Evolutionary conservation across 2,113 vertebrate genomes (phyloP).

Genomic region (Columba janthina): DNA sequence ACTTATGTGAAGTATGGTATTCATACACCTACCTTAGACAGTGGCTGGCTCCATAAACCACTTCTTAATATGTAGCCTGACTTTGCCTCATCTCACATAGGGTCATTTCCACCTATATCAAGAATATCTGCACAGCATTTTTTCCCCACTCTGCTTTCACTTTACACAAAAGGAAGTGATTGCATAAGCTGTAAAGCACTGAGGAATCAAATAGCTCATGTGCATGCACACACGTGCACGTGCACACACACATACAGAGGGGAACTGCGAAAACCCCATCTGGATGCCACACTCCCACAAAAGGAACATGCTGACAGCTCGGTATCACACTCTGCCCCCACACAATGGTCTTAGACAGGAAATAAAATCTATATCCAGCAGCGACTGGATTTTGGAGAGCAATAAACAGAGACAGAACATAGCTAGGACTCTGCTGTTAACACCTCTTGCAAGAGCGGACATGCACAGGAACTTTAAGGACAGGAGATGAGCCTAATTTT

Average conservation of each 20-base stretch:
- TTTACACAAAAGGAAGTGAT: background rate
- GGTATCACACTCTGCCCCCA: background rate
- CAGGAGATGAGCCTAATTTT: background rate
- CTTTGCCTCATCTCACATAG: background rate
- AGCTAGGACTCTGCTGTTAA: background rate
- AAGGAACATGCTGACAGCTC: background rate
- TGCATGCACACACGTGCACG: background rate
- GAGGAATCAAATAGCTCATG: background rate
- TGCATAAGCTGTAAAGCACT: background rate
- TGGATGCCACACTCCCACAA: accelerated
- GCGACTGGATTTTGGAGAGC: background rate
- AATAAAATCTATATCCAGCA: background rate
- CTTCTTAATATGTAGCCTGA: background rate
- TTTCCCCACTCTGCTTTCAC: background rate
- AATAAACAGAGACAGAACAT: background rate
- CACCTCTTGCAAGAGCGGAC: background rate
- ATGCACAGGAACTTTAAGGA: background rate
- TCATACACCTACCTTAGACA: background rate
- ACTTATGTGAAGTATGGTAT: accelerated
- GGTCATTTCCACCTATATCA: background rate
- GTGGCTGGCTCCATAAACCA: background rate
- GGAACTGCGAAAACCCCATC: background rate
- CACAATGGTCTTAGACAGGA: background rate
- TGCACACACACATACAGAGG: no score
- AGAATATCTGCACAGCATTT: background rate